Conservation (phyloP, 2,797 vertebrate genomes). For the Poecilia picta region DNA sequence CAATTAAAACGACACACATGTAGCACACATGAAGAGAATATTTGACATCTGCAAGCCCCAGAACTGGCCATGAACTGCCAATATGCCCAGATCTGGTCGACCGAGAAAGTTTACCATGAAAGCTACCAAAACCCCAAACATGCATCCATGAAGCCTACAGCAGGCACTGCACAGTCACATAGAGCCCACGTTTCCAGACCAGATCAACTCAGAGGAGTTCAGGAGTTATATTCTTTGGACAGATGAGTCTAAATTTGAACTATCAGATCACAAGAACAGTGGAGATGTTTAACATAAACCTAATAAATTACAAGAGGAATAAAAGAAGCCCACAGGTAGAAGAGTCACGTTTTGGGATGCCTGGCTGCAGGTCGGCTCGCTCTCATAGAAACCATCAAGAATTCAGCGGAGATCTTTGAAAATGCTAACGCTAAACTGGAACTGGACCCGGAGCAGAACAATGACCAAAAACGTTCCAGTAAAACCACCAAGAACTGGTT, state of each 20-base stretch:
- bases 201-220: neutral
- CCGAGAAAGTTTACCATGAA: neutral
- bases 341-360: neutral
- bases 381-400: neutral
- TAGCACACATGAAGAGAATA: neutral
- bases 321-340: neutral
- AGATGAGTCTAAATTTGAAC: neutral
- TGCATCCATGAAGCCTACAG: neutral
- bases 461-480: neutral
- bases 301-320: neutral
- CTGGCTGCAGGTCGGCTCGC: neutral
- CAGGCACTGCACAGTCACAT: neutral
- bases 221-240: neutral
- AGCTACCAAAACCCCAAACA: neutral
- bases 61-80: neutral
- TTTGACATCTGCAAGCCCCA: neutral
- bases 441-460: too few relatives aligned
- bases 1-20: neutral
- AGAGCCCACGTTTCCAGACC: neutral
- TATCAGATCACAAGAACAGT: neutral
- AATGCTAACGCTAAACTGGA: neutral
- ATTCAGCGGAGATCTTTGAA: neutral
- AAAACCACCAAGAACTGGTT: neutral
- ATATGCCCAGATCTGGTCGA: neutral
- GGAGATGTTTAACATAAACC: neutral